Evolutionary conservation across 2,888 invertebrate species (phyloP).

Genomic region (Torymus texanus): DNA sequence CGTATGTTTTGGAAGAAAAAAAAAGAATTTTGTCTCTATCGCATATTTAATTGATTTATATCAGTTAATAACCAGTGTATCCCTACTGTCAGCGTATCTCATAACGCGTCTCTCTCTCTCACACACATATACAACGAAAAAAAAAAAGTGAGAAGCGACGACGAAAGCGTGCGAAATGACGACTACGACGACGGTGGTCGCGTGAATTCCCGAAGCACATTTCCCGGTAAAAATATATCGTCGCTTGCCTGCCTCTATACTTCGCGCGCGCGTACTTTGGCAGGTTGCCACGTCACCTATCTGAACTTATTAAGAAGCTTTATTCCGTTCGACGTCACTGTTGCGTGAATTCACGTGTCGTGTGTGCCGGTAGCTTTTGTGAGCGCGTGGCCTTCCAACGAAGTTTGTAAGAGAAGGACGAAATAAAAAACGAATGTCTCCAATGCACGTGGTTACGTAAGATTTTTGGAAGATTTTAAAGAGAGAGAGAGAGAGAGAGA

Average conservation of each 20-base stretch:
- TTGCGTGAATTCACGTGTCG: too few relatives aligned
- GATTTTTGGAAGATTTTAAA: neutral
- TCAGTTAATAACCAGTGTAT: neutral
- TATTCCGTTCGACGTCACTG: constrained; percentile 13
- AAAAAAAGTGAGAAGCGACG: neutral
- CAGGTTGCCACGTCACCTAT: constrained; percentile 30
- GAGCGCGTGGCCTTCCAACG: too few relatives aligned
- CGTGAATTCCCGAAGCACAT: constrained; percentile 12
- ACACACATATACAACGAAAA: too few relatives aligned
- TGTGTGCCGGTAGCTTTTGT: too few relatives aligned
- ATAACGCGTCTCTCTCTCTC: too few relatives aligned
- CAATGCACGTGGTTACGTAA: neutral
- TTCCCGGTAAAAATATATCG: constrained; percentile 33
- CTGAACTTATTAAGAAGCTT: constrained; percentile 38
- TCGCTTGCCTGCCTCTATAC: neutral
- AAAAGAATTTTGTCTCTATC: too few relatives aligned
- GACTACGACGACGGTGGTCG: neutral
- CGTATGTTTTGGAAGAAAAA: too few relatives aligned
- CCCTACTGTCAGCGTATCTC: neutral
- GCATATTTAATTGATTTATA: too few relatives aligned
- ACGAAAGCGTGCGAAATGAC: constrained; percentile 11
- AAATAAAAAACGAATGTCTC: too few relatives aligned
- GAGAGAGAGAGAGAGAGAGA: neutral
- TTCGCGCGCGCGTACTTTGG: constrained; percentile 9
- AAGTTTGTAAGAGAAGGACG: too few relatives aligned